Evolutionary conservation across 1,140 invertebrate genomes (phyloP).

Genomic region (Brachionus calyciflorus): DNA sequence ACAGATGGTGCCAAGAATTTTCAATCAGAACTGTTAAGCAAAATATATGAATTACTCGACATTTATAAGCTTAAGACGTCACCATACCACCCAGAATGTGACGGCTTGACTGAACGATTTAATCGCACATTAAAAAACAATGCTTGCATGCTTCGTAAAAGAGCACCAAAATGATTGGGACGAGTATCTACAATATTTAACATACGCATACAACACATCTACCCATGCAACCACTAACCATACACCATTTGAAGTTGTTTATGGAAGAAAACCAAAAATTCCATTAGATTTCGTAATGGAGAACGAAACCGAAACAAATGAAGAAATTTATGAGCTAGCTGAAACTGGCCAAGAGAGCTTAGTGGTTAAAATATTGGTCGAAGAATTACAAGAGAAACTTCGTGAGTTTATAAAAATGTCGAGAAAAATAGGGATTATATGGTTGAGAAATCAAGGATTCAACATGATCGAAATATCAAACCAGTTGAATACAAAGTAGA

Average conservation of each 20-base stretch:
- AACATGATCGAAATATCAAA: neutral
- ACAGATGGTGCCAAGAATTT: slow-evolving; percentile 47
- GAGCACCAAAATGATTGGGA: slow-evolving; percentile 3
- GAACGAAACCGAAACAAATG: too few species aligned
- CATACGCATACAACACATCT: neutral
- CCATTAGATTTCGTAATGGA: too few species aligned
- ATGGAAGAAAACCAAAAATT: too few species aligned
- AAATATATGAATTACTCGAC: neutral
- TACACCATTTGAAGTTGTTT: too few species aligned
- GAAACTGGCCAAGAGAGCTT: too few species aligned
- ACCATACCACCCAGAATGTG: neutral
- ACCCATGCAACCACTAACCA: slow-evolving; percentile 33
- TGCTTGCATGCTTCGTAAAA: neutral
- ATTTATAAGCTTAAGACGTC: slow-evolving; percentile 28
- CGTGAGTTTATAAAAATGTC: too few species aligned
- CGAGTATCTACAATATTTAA: neutral
- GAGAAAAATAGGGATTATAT: too few species aligned
- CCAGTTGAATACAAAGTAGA: slow-evolving; percentile 1
- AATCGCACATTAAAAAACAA: neutral
- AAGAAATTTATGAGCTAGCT: too few species aligned
- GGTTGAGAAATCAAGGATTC: neutral
- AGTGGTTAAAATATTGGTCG: too few species aligned
- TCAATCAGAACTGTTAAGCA: slow-evolving; percentile 46
- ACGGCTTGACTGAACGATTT: neutral
- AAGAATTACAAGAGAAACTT: too few species aligned